Base-by-base conservation (phyloP, 30 jellyfish, hydroid and myxozoan species). In the Catostylus mosaicus region DNA sequence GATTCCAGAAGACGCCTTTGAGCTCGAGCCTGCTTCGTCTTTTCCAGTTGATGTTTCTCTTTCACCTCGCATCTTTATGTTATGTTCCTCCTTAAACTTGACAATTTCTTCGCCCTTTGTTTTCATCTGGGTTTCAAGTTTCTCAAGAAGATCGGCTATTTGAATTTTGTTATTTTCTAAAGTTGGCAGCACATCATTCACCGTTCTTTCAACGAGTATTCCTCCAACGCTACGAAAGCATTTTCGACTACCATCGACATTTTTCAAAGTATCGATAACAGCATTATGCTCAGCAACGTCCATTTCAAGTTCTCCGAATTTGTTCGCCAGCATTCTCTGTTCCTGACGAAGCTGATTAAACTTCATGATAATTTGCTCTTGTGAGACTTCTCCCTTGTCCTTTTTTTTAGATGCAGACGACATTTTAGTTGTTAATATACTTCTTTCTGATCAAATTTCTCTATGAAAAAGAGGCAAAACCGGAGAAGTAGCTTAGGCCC, bases 151-250 rank as follows among this genome's bases (percentile, higher is more conserved):
- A 32, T 45, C 78, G 10, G 68, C 48, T 30, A 86, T 96, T 93
- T 87, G 96, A 0, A n/a, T 74, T 82, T 76, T 92, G 83, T 92
- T 92, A 67, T 92, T 82, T 48, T 62, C 89, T 38, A 92, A 56
- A 18, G 97, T 97, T 4, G 98, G 98, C 32, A 92, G 78, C 5
- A 92, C 98, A 54, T 87, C 98, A 65, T 86, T 59, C 11, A 59
- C 47, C 0, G 0, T 59, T 18, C 71, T 22, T 26, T 68, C 80
- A 24, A 68, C 80, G 34, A 1, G 80, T 68, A 68, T 37, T 33
- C 98, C 98, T 33, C 98, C 98, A 33, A 93, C 95, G 88, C 93
- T 87, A 22, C 98, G 94, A 73, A 93, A 93, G 45, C 98, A 93
- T 82, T 87, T 82, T 66, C 98, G 77, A 52, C 62, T 57, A 29